Conservation (phyloP, 2,888 invertebrate genomes). For the Diabrotica balteata region DNA sequence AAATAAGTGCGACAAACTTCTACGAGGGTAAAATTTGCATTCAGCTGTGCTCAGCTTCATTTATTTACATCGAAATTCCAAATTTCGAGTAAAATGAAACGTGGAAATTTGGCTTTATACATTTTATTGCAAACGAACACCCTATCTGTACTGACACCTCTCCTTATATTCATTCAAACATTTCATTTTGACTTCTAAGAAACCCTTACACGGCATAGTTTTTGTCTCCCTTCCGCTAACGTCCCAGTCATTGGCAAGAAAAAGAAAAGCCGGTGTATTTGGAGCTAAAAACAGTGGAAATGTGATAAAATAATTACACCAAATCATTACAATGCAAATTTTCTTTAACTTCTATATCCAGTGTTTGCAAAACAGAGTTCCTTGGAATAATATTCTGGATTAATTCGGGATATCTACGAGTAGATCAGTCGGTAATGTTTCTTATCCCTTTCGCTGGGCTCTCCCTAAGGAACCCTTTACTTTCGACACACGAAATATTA, state of each 20-base stretch:
- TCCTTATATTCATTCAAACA: constrained; percentile 50
- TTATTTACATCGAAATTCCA: constrained; percentile 57
- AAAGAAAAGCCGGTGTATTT: constrained; percentile 22
- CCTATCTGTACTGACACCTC: constrained; percentile 55
- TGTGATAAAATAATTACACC: constrained; percentile 55
- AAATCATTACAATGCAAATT: constrained; percentile 60
- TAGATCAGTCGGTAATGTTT: constrained; percentile 56
- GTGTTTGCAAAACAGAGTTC: constrained; percentile 55
- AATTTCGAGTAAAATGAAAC: constrained; percentile 54
- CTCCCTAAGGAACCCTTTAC: constrained; percentile 54
- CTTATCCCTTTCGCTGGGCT: constrained; percentile 51
- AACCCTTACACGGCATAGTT: constrained; percentile 26
- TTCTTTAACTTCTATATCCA: constrained; percentile 59
- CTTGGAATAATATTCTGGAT: constrained; percentile 60
- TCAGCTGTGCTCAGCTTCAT: constrained; percentile 48
- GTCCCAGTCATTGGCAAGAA: constrained; percentile 21
- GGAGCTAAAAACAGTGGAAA: constrained; percentile 37
- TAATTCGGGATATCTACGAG: constrained; percentile 59
- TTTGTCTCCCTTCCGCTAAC: constrained; percentile 28
- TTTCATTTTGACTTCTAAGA: constrained; percentile 30
- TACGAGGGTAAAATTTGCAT: constrained; percentile 43
- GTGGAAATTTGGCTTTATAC: constrained; percentile 53
- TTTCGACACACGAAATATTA: constrained; percentile 56
- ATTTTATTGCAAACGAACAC: constrained; percentile 53
- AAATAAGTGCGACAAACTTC: neutral